Percentiles rank a stretch among this genome's conserved stretches.
Evolutionary conservation across 1,140 invertebrate species (phyloP).

Genomic region (Drosophila kikkawai): DNA sequence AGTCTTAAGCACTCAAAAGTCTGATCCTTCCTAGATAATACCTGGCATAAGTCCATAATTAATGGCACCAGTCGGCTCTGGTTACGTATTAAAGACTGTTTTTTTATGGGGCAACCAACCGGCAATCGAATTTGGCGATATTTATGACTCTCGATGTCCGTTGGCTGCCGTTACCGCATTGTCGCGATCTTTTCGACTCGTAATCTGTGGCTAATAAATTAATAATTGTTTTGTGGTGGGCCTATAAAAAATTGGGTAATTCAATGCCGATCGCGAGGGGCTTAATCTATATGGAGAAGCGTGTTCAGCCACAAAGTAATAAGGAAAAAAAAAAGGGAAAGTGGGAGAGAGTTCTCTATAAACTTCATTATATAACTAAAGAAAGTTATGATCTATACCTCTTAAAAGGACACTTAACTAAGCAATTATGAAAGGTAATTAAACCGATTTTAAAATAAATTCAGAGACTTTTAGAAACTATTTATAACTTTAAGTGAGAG

Average conservation of each 20-base stretch:
- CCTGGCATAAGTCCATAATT: background rate
- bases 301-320: background rate
- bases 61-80: constrained; percentile 11
- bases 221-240: constrained; percentile 33
- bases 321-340: constrained; percentile 25
- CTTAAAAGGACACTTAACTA: too few relatives aligned
- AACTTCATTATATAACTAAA: background rate
- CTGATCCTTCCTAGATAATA: background rate
- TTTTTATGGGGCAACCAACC: constrained; percentile 25
- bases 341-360: background rate
- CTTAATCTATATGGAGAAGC: constrained; percentile 11
- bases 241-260: constrained; percentile 34
- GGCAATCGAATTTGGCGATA: constrained; percentile 51
- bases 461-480: background rate
- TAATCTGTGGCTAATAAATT: constrained; percentile 37
- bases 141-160: constrained; percentile 51
- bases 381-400: too few relatives aligned
- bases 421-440: background rate
- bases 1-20: background rate
- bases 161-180: constrained; percentile 34
- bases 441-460: background rate
- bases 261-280: constrained; percentile 15
- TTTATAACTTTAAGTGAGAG: background rate
- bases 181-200: constrained; percentile 22
- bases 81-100: constrained; percentile 32